phyloP scores from a whole-genome alignment of 2,113 vertebrate genomes.

The Calonectris borealis region DNA sequence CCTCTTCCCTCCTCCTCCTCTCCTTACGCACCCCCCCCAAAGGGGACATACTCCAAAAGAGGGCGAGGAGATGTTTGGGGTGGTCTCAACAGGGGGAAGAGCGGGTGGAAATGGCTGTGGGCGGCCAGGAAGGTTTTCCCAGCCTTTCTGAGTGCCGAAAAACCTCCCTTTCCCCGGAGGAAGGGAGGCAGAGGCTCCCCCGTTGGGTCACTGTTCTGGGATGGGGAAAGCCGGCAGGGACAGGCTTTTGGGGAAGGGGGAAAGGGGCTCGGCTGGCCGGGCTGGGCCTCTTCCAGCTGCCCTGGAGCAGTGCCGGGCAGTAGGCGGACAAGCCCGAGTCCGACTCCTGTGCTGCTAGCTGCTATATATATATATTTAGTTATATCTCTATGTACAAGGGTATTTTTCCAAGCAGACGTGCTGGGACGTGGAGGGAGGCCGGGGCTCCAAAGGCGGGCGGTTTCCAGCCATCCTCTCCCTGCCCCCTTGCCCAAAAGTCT shows the following conservation, averaged over 20 bases:
- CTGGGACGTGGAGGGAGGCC: neutral
- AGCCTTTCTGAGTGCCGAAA: neutral
- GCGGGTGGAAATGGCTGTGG: neutral
- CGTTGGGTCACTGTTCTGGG: neutral
- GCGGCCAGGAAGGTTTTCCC: neutral
- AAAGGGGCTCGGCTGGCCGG: neutral
- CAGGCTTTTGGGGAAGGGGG: neutral
- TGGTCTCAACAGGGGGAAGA: slow-evolving; percentile 14
- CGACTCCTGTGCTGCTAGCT: neutral
- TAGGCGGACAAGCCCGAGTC: neutral
- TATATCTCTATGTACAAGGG: neutral
- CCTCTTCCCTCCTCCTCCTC: neutral
- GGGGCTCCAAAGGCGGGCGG: neutral
- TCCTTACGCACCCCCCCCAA: neutral
- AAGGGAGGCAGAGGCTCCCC: neutral
- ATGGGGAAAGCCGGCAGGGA: neutral
- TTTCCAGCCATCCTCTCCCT: neutral
- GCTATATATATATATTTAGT: neutral
- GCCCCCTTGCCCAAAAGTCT: neutral
- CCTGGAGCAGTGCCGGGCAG: neutral
- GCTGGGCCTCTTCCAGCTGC: neutral
- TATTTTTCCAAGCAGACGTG: neutral
- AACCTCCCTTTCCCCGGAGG: neutral
- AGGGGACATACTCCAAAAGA: neutral
- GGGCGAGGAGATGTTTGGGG: neutral